These are phyloP conservation scores for Martes martes DNA, from an alignment of 2,113 vertebrate genomes.

Conservation along the genomic window DNA sequence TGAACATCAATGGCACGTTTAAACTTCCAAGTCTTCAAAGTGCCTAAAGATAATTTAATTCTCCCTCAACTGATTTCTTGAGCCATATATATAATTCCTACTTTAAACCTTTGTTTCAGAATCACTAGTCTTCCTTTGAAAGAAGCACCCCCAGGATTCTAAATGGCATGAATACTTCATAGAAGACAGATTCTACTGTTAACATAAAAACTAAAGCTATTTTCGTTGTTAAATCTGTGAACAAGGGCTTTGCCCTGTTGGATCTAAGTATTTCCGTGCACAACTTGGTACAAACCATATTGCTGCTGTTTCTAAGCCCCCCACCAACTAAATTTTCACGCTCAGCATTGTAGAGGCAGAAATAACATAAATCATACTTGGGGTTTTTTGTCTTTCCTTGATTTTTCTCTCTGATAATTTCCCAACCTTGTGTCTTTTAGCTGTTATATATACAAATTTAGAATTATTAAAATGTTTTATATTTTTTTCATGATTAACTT, in stretches of 20 bases:
- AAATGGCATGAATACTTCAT: conserved; percentile 58
- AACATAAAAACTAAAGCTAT: conserved; percentile 44
- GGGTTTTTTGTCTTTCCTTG: conserved; percentile 62
- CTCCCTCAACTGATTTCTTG: conserved; percentile 70
- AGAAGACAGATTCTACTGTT: conserved; percentile 51
- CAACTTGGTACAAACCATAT: conserved; percentile 63
- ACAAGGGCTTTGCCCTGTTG: conserved; percentile 32
- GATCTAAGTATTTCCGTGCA: conserved; percentile 66
- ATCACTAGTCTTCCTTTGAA: conserved; percentile 81
- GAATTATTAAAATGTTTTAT: conserved; percentile 67
- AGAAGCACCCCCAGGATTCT: conserved; percentile 52
- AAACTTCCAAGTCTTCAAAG: conserved; percentile 80
- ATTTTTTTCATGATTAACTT: conserved; percentile 69
- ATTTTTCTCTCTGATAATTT: conserved; percentile 67
- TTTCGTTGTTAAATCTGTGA: conserved; percentile 55
- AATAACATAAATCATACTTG: conserved; percentile 70
- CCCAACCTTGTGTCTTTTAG: conserved; percentile 74
- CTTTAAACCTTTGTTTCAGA: conserved; percentile 74
- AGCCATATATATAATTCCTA: conserved; percentile 74
- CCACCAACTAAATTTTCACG: conserved; percentile 60
- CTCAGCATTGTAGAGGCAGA: conserved; percentile 72
- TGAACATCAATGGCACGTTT: conserved; percentile 80
- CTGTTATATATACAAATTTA: conserved; percentile 67
- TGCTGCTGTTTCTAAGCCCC: conserved; percentile 72
- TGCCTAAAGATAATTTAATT: conserved; percentile 81